Evolutionary conservation across 2,888 invertebrate species (phyloP).

Genomic region (Buathra laborator): DNA sequence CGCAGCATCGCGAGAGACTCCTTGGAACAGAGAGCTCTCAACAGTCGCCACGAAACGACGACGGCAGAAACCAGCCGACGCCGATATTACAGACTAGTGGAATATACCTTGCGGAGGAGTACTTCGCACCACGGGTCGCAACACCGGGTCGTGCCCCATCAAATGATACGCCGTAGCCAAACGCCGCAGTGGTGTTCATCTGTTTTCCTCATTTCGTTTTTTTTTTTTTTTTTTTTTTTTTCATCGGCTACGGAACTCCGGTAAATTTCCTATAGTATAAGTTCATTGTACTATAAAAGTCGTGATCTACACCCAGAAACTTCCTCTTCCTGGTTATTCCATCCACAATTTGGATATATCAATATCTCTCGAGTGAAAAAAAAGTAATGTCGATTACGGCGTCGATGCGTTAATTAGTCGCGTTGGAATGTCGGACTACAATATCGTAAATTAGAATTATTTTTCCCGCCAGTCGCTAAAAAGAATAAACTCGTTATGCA

Average conservation of each 20-base stretch:
- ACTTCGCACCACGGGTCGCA: constrained; percentile 52
- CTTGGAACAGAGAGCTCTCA: constrained; percentile 26
- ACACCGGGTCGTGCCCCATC: constrained; percentile 70
- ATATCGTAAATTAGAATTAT: no score
- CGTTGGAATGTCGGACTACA: no score
- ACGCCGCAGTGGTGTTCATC: constrained; percentile 46
- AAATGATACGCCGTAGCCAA: constrained; percentile 70
- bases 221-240: not conserved
- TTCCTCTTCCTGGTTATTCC: not conserved
- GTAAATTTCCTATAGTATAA: not conserved
- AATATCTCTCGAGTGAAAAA: not conserved
- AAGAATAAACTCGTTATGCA: no score
- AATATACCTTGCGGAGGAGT: constrained; percentile 58
- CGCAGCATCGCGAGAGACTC: not conserved
- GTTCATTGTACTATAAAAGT: not conserved
- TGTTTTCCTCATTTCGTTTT: constrained; percentile 7
- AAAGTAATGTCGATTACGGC: not conserved
- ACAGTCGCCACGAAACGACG: constrained; percentile 65
- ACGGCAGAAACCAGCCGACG: constrained; percentile 61
- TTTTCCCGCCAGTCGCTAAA: no score
- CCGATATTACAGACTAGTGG: constrained; percentile 71
- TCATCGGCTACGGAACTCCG: not conserved
- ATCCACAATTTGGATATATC: not conserved
- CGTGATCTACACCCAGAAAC: not conserved
- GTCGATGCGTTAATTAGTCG: no score